A percentile compares a stretch with the other conserved stretches of the same genome.
phyloP scores from a whole-genome alignment of 2,113 vertebrate species.

The Rhegmatorhina hoffmannsi region DNA sequence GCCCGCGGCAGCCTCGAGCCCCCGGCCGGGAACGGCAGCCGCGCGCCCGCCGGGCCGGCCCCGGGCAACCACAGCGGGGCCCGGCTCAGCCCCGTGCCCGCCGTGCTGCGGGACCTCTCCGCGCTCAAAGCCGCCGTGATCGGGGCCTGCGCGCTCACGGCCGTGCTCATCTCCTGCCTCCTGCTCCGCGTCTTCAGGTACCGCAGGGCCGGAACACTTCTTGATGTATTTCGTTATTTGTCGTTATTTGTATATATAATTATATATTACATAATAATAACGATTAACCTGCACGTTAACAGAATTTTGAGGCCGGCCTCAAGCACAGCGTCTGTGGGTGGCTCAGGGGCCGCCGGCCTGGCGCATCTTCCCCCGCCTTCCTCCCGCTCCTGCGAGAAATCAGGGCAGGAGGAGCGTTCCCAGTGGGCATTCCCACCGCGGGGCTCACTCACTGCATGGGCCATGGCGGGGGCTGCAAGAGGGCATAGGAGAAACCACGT shows the following conservation, averaged over 20 bases:
- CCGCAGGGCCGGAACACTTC: neutral
- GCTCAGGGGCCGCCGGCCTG: neutral
- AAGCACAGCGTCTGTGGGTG: fast-evolving
- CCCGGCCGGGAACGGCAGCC: too few relatives aligned
- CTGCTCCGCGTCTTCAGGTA: conserved; percentile 90
- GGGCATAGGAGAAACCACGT: fast-evolving
- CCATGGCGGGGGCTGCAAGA: neutral
- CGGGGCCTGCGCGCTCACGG: conserved; percentile 83
- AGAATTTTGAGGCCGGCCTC: fast-evolving
- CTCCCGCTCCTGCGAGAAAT: fast-evolving
- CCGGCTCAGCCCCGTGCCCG: conserved; percentile 73
- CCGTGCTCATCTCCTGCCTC: conserved; percentile 84
- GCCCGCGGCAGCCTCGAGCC: too few relatives aligned
- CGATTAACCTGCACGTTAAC: neutral
- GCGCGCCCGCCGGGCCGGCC: neutral
- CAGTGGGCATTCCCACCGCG: fast-evolving
- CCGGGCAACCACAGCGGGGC: conserved; percentile 60
- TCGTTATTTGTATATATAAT: too few relatives aligned
- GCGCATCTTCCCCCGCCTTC: fast-evolving
- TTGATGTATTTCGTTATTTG: too few relatives aligned
- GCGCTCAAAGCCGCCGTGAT: conserved; percentile 87
- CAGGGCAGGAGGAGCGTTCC: fast-evolving
- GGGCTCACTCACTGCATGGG: fast-evolving
- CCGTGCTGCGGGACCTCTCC: conserved; percentile 83
- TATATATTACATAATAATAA: neutral